These are phyloP conservation scores for Stictocephala bisonia DNA, from an alignment of 2,888 invertebrate genomes.

Conservation along the genomic window DNA sequence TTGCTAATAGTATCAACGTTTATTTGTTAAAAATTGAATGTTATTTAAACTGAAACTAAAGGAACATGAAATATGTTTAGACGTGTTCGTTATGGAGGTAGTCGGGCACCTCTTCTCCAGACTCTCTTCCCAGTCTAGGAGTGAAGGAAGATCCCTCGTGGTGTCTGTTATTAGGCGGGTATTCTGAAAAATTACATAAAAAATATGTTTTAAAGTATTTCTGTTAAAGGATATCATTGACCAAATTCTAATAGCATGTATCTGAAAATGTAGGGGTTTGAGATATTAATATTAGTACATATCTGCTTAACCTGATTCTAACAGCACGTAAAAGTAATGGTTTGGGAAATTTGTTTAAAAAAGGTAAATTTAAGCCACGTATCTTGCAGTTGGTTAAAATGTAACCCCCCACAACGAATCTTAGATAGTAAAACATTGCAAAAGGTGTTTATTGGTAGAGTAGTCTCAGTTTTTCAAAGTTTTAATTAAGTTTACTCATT, in stretches of 20 bases:
- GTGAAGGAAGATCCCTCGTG: constrained; percentile 41
- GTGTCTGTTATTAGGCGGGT: constrained; percentile 27
- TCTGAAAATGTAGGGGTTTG: not conserved
- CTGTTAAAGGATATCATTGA: not conserved
- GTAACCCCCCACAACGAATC: constrained; percentile 5
- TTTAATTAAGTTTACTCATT: too few relatives aligned
- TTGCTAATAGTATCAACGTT: too few relatives aligned
- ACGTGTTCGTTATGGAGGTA: too few relatives aligned
- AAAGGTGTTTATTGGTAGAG: not conserved
- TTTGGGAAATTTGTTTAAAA: not conserved
- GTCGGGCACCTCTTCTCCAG: constrained; percentile 44
- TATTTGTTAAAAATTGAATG: too few relatives aligned
- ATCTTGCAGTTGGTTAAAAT: constrained; percentile 2
- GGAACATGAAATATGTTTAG: too few relatives aligned
- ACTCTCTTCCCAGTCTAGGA: constrained; percentile 43
- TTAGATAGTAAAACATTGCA: not conserved
- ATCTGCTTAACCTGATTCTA: not conserved
- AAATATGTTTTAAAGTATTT: too few relatives aligned
- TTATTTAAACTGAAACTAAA: too few relatives aligned
- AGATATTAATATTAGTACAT: not conserved
- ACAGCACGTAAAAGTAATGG: not conserved
- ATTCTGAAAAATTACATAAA: too few relatives aligned
- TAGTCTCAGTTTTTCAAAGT: not conserved
- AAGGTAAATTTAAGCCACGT: not conserved
- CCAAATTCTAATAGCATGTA: not conserved